Evolutionary conservation across 2,888 invertebrate species (phyloP).

Genomic region (Drosophila gaucha): DNA sequence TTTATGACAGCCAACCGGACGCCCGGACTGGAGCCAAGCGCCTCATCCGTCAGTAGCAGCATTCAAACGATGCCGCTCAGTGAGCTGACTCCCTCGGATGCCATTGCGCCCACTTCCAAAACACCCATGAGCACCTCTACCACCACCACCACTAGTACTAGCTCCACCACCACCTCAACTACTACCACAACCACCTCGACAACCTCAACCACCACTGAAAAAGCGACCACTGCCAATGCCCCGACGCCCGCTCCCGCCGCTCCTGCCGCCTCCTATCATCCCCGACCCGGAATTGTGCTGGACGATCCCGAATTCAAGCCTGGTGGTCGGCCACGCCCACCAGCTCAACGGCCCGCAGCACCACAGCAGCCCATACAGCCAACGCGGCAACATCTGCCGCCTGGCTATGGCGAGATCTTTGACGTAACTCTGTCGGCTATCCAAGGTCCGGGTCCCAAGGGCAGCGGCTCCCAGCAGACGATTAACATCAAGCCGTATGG

Average conservation of each 20-base stretch:
- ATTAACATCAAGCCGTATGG: constrained; percentile 84
- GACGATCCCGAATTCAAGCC: constrained; percentile 93
- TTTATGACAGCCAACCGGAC: constrained; percentile 83
- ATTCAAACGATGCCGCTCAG: constrained; percentile 51
- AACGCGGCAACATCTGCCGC: constrained; percentile 84
- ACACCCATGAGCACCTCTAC: constrained; percentile 50
- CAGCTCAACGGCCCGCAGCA: constrained; percentile 63
- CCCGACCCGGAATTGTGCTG: constrained; percentile 93
- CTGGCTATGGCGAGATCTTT: constrained; percentile 91
- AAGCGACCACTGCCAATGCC: constrained; percentile 44
- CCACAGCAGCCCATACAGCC: constrained; percentile 84
- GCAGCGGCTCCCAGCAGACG: constrained; percentile 84
- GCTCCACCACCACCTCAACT: constrained; percentile 49
- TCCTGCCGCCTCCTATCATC: constrained; percentile 87
- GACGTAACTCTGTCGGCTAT: constrained; percentile 95
- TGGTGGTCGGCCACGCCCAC: constrained; percentile 84
- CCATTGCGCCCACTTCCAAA: constrained; percentile 52
- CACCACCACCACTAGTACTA: constrained; percentile 55
- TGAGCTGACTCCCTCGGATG: constrained; percentile 34
- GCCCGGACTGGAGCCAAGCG: constrained; percentile 71
- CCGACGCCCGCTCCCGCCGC: constrained; percentile 54
- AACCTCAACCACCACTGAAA: constrained; percentile 62
- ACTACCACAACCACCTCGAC: constrained; percentile 61
- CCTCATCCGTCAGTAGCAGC: constrained; percentile 34
- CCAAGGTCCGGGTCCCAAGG: constrained; percentile 90